Evolutionary conservation across 2,797 vertebrate genomes (phyloP).

Genomic region (Fratercula arctica): DNA sequence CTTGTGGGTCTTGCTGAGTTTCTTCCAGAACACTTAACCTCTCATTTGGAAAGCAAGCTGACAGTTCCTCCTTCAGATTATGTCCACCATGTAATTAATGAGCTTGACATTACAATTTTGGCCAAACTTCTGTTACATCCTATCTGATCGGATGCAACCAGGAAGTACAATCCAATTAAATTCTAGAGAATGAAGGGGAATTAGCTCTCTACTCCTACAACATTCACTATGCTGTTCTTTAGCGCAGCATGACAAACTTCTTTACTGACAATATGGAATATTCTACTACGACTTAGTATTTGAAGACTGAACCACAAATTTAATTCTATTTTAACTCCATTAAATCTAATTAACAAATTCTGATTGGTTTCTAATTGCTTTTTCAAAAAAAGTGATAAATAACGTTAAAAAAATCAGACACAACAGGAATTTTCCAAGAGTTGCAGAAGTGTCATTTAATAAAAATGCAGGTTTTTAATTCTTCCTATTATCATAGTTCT

Average conservation of each 20-base stretch:
- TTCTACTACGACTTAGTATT: background rate
- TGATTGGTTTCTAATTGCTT: background rate
- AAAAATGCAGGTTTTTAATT: background rate
- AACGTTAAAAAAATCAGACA: background rate
- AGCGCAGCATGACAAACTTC: background rate
- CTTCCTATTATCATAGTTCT: background rate
- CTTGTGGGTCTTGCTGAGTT: background rate
- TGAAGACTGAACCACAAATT: background rate
- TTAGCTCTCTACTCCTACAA: background rate
- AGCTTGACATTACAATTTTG: background rate
- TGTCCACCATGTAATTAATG: background rate
- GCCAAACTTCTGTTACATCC: background rate
- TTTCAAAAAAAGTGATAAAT: background rate
- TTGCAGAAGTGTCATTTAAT: background rate
- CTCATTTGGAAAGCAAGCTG: background rate
- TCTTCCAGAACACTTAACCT: background rate
- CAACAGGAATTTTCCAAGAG: background rate
- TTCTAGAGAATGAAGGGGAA: background rate
- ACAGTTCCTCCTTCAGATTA: background rate
- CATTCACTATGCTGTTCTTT: background rate
- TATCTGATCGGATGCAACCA: background rate
- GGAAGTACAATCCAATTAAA: background rate
- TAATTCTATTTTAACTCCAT: background rate
- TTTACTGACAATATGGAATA: background rate
- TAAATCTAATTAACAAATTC: background rate